Conservation (phyloP, 2,888 invertebrate genomes). For the Tyria jacobaeae region DNA sequence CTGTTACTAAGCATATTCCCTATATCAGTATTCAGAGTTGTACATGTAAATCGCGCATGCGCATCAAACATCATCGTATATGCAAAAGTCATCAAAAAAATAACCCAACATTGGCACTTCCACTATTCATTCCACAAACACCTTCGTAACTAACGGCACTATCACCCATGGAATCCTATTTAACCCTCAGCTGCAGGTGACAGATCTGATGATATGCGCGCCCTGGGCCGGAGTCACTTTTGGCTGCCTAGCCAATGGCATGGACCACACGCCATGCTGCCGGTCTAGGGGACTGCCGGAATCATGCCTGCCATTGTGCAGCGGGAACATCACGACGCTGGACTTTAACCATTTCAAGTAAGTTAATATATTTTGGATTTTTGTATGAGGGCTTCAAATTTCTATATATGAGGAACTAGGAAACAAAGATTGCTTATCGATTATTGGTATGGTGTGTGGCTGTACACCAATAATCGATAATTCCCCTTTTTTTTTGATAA, state of each 20-base stretch:
- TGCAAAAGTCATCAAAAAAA: not conserved
- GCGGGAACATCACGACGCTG: conserved; percentile 91
- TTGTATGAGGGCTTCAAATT: not conserved
- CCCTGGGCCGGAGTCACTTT: conserved; percentile 95
- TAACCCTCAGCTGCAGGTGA: conserved; percentile 87
- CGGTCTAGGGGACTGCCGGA: conserved; percentile 91
- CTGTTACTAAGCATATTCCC: too few species aligned
- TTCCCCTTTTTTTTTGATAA: too few species aligned
- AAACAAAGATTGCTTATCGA: too few species aligned
- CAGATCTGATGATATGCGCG: conserved; percentile 95
- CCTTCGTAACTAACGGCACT: conserved; percentile 79
- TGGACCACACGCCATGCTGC: conserved; percentile 94
- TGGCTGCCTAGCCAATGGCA: conserved; percentile 91
- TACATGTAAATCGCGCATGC: too few species aligned
- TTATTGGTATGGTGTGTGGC: too few species aligned
- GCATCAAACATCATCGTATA: not conserved
- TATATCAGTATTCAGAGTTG: not conserved
- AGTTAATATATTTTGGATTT: conserved; percentile 63
- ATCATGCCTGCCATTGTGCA: conserved; percentile 91
- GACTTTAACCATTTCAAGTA: conserved; percentile 94
- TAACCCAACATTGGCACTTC: not conserved
- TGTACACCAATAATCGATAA: too few species aligned
- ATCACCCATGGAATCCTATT: conserved; percentile 64
- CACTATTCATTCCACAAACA: conserved; percentile 1
- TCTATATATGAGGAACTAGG: too few species aligned